Percentiles rank a stretch among this genome's conserved stretches.
These are phyloP conservation scores for Rhorus exstirpatorius DNA, from an alignment of 2,888 invertebrate species.

Conservation along the genomic window DNA sequence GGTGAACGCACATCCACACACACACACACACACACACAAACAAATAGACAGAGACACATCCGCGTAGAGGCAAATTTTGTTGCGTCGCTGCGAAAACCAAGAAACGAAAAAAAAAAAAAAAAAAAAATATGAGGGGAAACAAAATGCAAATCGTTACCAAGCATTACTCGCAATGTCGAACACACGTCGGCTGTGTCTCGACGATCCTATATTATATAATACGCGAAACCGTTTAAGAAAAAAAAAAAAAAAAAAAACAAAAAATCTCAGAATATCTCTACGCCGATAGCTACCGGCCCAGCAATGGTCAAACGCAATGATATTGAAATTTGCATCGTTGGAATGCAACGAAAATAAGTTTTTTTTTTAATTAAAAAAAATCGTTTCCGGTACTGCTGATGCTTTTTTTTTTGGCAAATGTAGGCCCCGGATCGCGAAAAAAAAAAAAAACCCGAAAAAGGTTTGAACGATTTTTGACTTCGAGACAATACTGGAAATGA, in stretches of 20 bases:
- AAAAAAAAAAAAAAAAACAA: too few species aligned
- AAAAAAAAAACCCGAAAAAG: too few species aligned
- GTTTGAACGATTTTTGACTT: too few species aligned
- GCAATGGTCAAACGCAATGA: slow-evolving; percentile 72
- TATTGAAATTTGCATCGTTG: too few species aligned
- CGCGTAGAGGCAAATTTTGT: slow-evolving; percentile 35
- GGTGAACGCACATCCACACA: slow-evolving; percentile 76
- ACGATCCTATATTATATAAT: slow-evolving; percentile 54
- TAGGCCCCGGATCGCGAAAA: too few species aligned
- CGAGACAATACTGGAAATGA: too few species aligned
- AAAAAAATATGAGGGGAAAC: slow-evolving; percentile 27
- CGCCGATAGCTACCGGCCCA: slow-evolving; percentile 72
- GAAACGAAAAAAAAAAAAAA: slow-evolving; percentile 19
- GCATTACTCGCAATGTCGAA: slow-evolving; percentile 46
- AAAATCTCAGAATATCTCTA: too few species aligned
- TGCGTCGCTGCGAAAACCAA: slow-evolving; percentile 22
- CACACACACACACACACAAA: slow-evolving; percentile 50
- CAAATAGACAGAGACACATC: slow-evolving; percentile 5
- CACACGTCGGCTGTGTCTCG: slow-evolving; percentile 41
- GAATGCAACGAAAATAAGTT: too few species aligned
- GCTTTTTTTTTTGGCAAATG: slow-evolving; percentile 29
- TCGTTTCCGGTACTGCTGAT: too few species aligned
- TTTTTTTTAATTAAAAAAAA: too few species aligned
- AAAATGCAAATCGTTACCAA: slow-evolving; percentile 64
- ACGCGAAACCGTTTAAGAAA: slow-evolving; percentile 47